Percentiles rank a stretch among this genome's conserved stretches.
Conservation (phyloP, 2,888 invertebrate species). For the Helleia helle region DNA sequence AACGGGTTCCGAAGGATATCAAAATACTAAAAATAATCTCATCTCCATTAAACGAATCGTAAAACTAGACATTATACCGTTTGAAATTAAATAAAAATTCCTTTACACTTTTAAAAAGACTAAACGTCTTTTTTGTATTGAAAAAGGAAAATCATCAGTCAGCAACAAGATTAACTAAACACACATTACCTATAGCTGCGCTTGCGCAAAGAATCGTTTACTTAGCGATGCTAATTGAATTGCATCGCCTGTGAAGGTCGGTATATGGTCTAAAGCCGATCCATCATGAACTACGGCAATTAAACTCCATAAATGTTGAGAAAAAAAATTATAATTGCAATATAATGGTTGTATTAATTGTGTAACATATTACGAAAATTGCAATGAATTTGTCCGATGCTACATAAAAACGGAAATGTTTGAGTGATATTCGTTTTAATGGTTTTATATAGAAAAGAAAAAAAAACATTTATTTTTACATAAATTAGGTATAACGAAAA, state of each 20-base stretch:
- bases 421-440: not conserved
- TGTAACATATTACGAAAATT: not conserved
- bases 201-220: slow-evolving; percentile 14
- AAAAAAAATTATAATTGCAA: not conserved
- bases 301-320: slow-evolving; percentile 7
- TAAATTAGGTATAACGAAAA: too few species aligned
- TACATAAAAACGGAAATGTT: not conserved
- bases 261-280: slow-evolving; percentile 13
- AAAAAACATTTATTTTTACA: too few species aligned
- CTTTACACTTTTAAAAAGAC: too few species aligned
- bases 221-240: slow-evolving; percentile 19
- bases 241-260: slow-evolving; percentile 11
- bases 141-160: too few species aligned
- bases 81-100: too few species aligned
- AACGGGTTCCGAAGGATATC: too few species aligned
- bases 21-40: too few species aligned
- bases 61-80: too few species aligned
- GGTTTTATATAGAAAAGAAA: too few species aligned
- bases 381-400: not conserved
- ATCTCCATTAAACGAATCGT: too few species aligned
- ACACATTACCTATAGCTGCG: not conserved
- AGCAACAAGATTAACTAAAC: too few species aligned
- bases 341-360: not conserved
- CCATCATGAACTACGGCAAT: slow-evolving; percentile 5
- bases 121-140: too few species aligned